Evolutionary conservation across 2,113 vertebrate species (phyloP).

Genomic region (Athene cunicularia): DNA sequence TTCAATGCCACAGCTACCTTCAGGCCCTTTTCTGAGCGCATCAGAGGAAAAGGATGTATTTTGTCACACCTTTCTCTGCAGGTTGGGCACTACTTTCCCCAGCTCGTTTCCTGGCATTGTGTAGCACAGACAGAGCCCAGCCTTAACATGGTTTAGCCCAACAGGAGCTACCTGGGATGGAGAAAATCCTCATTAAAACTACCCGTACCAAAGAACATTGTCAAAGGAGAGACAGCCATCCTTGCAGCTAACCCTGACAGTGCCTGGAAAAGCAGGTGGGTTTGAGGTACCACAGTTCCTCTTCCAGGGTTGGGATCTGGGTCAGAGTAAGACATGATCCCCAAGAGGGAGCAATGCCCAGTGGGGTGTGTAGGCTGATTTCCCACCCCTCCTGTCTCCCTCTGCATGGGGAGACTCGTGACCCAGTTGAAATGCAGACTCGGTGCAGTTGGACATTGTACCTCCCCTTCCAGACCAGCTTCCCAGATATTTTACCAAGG

Average conservation of each 20-base stretch:
- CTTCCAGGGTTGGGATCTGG: not conserved
- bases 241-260: not conserved
- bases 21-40: not conserved
- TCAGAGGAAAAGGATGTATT: not conserved
- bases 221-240: not conserved
- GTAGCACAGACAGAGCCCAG: rapidly evolving
- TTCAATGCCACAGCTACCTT: not conserved
- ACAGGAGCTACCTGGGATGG: not conserved
- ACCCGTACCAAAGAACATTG: not conserved
- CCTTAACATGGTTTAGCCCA: not conserved
- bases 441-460: not conserved
- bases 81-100: not conserved
- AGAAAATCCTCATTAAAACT: not conserved
- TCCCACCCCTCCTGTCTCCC: not conserved
- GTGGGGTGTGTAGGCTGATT: not conserved
- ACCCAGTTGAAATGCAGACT: not conserved
- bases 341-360: rapidly evolving
- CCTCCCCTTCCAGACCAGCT: not conserved
- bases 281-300: not conserved
- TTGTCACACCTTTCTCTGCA: not conserved
- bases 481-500: not conserved
- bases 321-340: rapidly evolving
- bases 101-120: not conserved
- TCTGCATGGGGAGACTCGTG: not conserved
- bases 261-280: not conserved